phyloP scores from a whole-genome alignment of 2,888 invertebrate species.

The Scaptomyza reducta region DNA sequence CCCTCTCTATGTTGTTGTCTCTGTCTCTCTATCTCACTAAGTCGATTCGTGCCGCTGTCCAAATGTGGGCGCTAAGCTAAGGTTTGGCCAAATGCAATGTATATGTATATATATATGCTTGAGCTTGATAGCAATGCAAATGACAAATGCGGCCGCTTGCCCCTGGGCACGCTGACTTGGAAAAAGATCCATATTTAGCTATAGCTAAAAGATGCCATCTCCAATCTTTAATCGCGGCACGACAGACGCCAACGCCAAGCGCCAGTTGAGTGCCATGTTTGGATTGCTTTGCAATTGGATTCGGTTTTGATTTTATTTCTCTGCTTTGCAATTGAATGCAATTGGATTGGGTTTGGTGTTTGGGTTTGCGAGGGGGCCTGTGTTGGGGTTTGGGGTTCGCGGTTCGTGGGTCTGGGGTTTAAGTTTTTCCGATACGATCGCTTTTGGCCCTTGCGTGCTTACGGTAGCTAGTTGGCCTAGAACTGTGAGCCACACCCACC shows the following conservation, averaged over 20 bases:
- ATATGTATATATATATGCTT: background rate
- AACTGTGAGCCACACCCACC: constrained; percentile 51
- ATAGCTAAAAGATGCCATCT: constrained; percentile 50
- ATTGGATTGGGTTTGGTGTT: constrained; percentile 15
- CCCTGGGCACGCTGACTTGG: no score
- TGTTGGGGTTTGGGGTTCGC: background rate
- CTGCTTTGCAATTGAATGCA: constrained; percentile 21
- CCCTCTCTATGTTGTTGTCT: background rate
- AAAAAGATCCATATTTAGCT: constrained; percentile 40
- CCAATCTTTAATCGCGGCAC: constrained; percentile 53
- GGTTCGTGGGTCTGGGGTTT: constrained; percentile 1
- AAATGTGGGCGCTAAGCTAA: constrained; percentile 56
- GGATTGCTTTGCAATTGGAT: constrained; percentile 22
- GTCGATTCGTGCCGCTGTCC: constrained; percentile 40
- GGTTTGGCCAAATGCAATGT: constrained; percentile 56
- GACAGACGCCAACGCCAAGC: constrained; percentile 63
- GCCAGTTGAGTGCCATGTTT: constrained; percentile 52
- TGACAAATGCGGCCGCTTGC: constrained; percentile 32
- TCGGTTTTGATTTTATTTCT: no score
- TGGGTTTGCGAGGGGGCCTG: background rate
- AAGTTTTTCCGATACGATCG: constrained; percentile 29
- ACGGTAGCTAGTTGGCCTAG: constrained; percentile 57
- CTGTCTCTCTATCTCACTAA: background rate
- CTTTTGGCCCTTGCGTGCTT: constrained; percentile 47
- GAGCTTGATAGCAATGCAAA: constrained; percentile 48